These are phyloP conservation scores for Thunnus thynnus DNA, from an alignment of 2,113 vertebrate genomes.

Conservation along the genomic window DNA sequence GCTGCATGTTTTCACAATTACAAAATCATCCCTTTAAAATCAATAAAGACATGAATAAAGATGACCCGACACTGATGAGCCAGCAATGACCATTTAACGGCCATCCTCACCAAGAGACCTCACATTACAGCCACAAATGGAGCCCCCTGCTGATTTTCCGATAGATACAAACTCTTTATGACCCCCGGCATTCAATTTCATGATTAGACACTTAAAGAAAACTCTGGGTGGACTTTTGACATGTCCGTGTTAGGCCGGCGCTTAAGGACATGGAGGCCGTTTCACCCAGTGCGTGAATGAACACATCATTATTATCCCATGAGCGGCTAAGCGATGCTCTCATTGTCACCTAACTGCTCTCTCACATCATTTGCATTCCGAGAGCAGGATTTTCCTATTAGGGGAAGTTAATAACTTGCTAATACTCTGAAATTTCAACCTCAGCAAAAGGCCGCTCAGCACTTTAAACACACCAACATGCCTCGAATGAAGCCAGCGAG, in stretches of 20 bases:
- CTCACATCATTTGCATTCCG: conserved; percentile 77
- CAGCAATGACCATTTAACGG: conserved; percentile 55
- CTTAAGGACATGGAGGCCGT: conserved; percentile 34
- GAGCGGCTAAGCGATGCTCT: conserved; percentile 57
- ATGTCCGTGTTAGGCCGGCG: conserved; percentile 22
- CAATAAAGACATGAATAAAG: conserved; percentile 70
- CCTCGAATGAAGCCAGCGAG: conserved; percentile 42
- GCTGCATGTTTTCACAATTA: conserved; percentile 58
- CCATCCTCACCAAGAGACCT: conserved; percentile 9
- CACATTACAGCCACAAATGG: conserved; percentile 7
- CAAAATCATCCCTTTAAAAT: conserved; percentile 55
- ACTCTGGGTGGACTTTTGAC: conserved; percentile 57
- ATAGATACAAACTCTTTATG: conserved; percentile 48
- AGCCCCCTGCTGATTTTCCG: conserved; percentile 40
- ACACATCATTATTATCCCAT: conserved; percentile 70
- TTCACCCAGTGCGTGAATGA: conserved; percentile 57
- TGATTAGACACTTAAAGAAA: conserved; percentile 53
- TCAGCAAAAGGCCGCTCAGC: conserved; percentile 72
- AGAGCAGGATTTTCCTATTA: conserved; percentile 75
- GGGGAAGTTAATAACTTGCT: conserved; percentile 78
- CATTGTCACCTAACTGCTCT: conserved; percentile 64
- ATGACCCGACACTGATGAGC: conserved; percentile 53
- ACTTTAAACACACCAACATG: conserved; percentile 61
- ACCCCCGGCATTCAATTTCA: conserved; percentile 48
- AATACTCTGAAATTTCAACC: conserved; percentile 74